phyloP scores from a whole-genome alignment of 2,113 vertebrate species.

The Ovis canadensis region DNA sequence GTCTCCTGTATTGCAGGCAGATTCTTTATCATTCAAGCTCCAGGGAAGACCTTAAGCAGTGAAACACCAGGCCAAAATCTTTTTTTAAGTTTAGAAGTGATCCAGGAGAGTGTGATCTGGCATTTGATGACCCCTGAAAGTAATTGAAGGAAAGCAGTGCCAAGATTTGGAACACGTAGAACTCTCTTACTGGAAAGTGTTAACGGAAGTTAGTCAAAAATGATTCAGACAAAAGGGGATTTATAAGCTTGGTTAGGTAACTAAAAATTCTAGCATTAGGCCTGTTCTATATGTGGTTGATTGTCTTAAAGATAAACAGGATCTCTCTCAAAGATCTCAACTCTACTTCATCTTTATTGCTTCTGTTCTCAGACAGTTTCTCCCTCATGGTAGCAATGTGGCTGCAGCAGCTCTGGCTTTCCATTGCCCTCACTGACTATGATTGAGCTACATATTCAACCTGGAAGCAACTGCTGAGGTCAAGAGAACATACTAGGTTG shows the following conservation, averaged over 20 bases:
- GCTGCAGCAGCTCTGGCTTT: background rate
- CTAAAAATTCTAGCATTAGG: background rate
- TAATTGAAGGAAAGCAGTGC: background rate
- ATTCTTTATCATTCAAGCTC: background rate
- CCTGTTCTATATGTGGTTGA: background rate
- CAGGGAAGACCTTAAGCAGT: background rate
- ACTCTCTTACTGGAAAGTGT: background rate
- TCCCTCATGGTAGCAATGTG: background rate
- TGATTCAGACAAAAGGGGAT: background rate
- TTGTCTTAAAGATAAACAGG: background rate
- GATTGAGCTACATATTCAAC: background rate
- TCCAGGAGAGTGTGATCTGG: background rate
- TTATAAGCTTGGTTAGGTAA: background rate
- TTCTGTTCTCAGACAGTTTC: background rate
- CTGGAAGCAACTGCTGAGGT: background rate
- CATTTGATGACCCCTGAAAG: background rate
- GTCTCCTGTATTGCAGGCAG: background rate
- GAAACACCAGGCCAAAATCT: background rate
- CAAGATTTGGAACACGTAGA: background rate
- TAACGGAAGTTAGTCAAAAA: background rate
- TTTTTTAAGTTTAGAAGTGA: background rate
- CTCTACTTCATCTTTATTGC: background rate
- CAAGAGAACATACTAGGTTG: background rate
- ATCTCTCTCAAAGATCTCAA: background rate
- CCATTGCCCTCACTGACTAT: background rate